Evolutionary conservation across 1,140 invertebrate species (phyloP), one percentile per base, ranked within the genome.

Genomic region (Musca vetustissima): DNA sequence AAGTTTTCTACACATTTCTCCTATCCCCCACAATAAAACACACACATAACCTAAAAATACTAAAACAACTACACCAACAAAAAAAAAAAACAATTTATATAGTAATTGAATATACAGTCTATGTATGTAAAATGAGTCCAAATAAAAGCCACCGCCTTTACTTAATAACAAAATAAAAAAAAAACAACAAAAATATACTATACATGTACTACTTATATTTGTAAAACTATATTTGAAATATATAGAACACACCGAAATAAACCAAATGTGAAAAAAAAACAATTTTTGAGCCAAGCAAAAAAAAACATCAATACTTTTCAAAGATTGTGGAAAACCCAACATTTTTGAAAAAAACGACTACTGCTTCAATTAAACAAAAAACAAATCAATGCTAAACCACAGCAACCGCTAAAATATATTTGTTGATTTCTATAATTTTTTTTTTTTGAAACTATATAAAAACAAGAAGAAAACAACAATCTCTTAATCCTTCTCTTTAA

Each of bases 81-180:
- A n/a, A n/a, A n/a, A n/a, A n/a, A n/a, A n/a, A n/a, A n/a, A 53
- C 36, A 17, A 64, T 64, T 48, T 48, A 64, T 49, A 64, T 24
- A 22, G 4, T 7, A 49, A 64, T 48, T 48, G 36, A 43, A 43
- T 43, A 43, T 43, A 43, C 36, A 43, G 36, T 43, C 36, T 43
- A 43, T 43, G 36, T 75, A 72, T 72, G 73, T 75, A 79, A 80
- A 80, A 77, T 76, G 75, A 80, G 78, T 80, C 78, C 78, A 80
- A 80, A 71, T 76, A 77, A 79, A 80, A 78, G 78, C 78, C 78
- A 80, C 78, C 78, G 78, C 78, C 78, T 80, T 65, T 65, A 64
- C 43, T 21, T 24, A 17, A 21, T 24, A 43, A 55, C 36, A 48
- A 22, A 55, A 22, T 4, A 59, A 28, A 28, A 28, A 28, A 21